Evolutionary conservation across 2,797 vertebrate species (phyloP).

Genomic region (Enteromius viviparus): DNA sequence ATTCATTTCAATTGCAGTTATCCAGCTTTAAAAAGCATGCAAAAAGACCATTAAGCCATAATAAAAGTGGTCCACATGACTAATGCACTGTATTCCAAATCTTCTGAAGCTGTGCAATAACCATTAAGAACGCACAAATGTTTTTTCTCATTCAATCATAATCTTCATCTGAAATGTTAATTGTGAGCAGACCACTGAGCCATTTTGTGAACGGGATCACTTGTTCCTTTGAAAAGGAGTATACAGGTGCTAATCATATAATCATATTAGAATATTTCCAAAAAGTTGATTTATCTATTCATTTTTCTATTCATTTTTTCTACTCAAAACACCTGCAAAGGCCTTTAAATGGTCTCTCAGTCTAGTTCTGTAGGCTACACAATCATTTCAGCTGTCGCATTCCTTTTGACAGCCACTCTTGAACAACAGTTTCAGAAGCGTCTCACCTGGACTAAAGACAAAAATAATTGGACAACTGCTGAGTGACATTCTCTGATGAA

Average conservation of each 20-base stretch:
- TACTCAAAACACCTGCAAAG: no score
- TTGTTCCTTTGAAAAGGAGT: neutral
- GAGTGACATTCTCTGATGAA: no score
- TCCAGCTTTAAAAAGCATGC: neutral
- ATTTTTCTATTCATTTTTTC: no score
- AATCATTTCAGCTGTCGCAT: no score
- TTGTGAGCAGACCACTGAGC: neutral
- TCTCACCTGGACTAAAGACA: no score
- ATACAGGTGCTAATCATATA: neutral
- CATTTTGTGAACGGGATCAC: neutral
- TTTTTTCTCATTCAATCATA: neutral
- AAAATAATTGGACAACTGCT: no score
- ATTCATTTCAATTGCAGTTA: slow-evolving; percentile 7
- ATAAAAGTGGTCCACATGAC: neutral
- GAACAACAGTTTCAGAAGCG: no score
- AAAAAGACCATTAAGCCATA: neutral
- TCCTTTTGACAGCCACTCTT: no score
- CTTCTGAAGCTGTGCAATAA: neutral
- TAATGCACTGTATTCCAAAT: neutral
- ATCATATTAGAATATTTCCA: no score
- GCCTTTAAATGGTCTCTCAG: no score
- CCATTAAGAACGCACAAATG: neutral
- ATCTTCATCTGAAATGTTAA: neutral
- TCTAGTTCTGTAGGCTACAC: no score
- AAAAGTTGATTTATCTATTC: no score